Evolutionary conservation across 2,113 vertebrate species (phyloP).

Genomic region (Scolopax mira): DNA sequence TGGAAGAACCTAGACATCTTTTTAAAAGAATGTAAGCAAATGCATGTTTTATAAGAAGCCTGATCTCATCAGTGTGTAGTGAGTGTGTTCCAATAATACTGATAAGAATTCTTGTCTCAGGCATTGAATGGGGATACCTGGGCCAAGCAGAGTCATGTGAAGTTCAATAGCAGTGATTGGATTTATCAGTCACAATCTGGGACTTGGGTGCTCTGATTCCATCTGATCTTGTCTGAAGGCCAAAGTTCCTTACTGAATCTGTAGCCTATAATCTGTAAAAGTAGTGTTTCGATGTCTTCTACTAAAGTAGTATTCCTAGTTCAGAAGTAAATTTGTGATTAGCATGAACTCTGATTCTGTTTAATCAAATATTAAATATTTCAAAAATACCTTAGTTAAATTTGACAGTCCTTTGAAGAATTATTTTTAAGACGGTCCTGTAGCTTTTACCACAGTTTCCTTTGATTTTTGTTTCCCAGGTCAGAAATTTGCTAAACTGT

Average conservation of each 20-base stretch:
- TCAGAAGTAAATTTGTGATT: neutral
- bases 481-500: neutral
- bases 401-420: neutral
- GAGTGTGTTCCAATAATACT: neutral
- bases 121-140: neutral
- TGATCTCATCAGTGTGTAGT: neutral
- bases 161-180: neutral
- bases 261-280: neutral
- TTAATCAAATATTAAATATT: neutral
- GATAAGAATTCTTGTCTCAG: neutral
- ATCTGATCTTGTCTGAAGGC: neutral
- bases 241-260: neutral
- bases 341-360: neutral
- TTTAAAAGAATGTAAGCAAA: neutral
- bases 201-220: neutral
- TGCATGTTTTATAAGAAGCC: neutral
- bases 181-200: neutral
- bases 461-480: neutral
- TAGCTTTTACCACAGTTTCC: neutral
- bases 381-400: neutral
- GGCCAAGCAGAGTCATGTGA: neutral
- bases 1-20: neutral
- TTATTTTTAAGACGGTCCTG: neutral
- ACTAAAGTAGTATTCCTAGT: neutral
- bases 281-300: neutral